These are phyloP conservation scores for Euglossa dilemma DNA, from an alignment of 1,140 invertebrate species.

Conservation along the genomic window DNA sequence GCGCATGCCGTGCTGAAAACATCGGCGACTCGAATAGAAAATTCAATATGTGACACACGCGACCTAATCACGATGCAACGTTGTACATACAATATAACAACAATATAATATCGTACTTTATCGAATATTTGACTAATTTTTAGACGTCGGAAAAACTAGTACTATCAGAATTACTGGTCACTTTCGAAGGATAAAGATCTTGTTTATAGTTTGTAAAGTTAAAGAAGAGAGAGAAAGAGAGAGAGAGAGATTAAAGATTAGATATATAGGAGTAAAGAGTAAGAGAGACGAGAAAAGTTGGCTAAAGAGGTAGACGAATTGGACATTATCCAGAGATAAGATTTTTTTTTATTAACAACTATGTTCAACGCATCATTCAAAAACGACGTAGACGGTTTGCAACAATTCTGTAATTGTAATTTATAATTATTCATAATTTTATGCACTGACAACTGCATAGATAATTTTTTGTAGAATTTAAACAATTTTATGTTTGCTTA, in stretches of 20 bases:
- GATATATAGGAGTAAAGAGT: constrained; percentile 11
- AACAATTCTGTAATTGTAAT: no score
- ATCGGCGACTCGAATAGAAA: no score
- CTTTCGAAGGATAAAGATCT: constrained; percentile 23
- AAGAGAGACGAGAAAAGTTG: background rate
- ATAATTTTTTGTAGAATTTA: no score
- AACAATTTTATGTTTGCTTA: no score
- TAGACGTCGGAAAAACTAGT: constrained; percentile 14
- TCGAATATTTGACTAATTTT: constrained; percentile 12
- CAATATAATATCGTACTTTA: constrained; percentile 1
- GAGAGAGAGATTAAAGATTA: constrained; percentile 7
- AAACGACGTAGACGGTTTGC: background rate
- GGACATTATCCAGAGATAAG: constrained; percentile 4
- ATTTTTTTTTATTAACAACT: background rate
- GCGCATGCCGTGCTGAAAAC: no score
- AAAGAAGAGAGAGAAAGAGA: background rate
- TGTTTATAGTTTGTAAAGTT: constrained; percentile 11
- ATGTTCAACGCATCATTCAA: background rate
- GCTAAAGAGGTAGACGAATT: background rate
- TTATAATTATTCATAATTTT: no score
- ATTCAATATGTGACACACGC: no score
- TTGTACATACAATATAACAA: no score
- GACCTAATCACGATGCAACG: background rate
- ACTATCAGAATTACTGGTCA: constrained; percentile 12
- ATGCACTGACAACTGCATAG: no score